These are phyloP conservation scores for Cephus rjabovi DNA, from an alignment of 2,888 invertebrate species.

Conservation along the genomic window DNA sequence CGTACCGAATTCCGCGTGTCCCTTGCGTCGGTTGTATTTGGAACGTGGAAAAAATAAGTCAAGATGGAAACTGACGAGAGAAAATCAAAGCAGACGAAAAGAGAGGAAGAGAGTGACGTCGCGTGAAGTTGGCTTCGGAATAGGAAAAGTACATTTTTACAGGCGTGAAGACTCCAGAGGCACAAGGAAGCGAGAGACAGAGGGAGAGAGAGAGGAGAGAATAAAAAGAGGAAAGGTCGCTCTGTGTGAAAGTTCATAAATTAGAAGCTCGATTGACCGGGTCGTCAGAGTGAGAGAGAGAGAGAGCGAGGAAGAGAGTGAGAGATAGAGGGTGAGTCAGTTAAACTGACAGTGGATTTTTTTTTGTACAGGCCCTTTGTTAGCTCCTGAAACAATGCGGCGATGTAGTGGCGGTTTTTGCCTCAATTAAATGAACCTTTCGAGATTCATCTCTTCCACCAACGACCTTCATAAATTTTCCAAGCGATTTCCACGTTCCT, in stretches of 20 bases:
- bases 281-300: background rate
- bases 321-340: constrained; percentile 18
- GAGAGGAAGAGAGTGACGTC: background rate
- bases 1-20: background rate
- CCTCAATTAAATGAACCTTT: constrained; percentile 26
- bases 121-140: background rate
- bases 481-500: background rate
- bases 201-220: background rate
- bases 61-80: background rate
- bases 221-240: background rate
- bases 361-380: constrained; percentile 31
- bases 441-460: constrained; percentile 12
- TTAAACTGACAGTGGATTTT: constrained; percentile 33
- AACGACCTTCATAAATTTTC: background rate
- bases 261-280: constrained; percentile 22
- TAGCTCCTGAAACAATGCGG: constrained; percentile 26
- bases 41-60: background rate
- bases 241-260: constrained; percentile 29
- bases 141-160: background rate
- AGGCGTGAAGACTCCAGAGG: background rate
- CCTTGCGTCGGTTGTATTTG: background rate
- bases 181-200: background rate
- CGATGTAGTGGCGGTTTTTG: constrained; percentile 22
- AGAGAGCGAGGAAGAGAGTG: background rate
- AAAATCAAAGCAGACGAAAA: background rate